Base-by-base conservation (phyloP, 2,888 invertebrate species). In the Cosmia trapezina region DNA sequence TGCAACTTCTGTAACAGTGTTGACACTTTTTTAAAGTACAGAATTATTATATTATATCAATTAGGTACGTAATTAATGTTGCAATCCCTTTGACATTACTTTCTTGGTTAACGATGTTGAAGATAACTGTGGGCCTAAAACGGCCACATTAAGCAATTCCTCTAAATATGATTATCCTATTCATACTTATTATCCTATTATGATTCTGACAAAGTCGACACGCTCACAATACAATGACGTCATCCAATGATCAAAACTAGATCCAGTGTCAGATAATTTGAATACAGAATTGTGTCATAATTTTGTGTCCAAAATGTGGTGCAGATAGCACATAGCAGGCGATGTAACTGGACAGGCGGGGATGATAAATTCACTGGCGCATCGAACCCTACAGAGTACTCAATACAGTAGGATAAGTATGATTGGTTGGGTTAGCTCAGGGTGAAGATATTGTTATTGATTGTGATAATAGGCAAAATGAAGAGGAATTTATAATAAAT, bases 211-310 rank as follows among this genome's bases (percentile, higher is more conserved):
- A n/a, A n/a, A n/a, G n/a, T 54, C 17, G 22, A 53, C 22, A 47
- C 9, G 9, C 5, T 22, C 57, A 60, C 19, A 69, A 66, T 11
- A 43, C 64, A 53, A 67, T 73, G 69, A 66, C 70, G 54, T 61
- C 59, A 78, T 64, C 69, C 57, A 70, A 67, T 68, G 33, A 82
- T 63, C 59, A 54, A 28, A 78, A 74, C 64, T 74, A 68, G 64
- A 70, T 73, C 64, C 45, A 57, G 57, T 61, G 67, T 61, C 67
- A 28, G 61, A 62, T 73, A 64, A 81, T 83, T 81, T 83, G 80
- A 79, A 81, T 81, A 83, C 41, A 68, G 74, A 83, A 74, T 65
- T 71, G 70, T 81, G 69, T 83, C 80, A 83, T 71, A 71, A 71
- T 83, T 83, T 56, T 57, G 59, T 53, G 83, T 49, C 53, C 60